Evolutionary conservation across 1,140 invertebrate species (phyloP).

Genomic region (Meloidogyne hapla): DNA sequence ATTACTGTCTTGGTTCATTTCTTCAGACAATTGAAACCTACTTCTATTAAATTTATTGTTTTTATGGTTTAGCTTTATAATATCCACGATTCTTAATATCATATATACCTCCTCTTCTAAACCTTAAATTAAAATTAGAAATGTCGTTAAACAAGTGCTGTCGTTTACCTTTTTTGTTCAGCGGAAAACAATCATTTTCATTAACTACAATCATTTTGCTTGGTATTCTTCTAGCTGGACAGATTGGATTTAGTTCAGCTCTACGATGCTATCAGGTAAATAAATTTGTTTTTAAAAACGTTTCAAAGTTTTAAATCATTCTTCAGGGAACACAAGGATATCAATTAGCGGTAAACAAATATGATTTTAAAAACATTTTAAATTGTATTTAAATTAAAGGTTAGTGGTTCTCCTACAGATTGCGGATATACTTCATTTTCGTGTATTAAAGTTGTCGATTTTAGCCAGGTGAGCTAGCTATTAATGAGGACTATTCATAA

Average conservation of each 20-base stretch:
- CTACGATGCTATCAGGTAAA: constrained; percentile 18
- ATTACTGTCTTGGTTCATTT: too few species aligned
- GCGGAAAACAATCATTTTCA: neutral
- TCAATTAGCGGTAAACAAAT: neutral
- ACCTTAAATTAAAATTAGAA: neutral
- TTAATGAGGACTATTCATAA: too few species aligned
- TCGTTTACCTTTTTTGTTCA: neutral
- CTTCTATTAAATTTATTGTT: too few species aligned
- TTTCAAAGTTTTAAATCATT: neutral
- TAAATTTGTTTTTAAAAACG: neutral
- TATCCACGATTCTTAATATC: too few species aligned
- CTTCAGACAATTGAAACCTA: too few species aligned
- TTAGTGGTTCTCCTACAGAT: neutral
- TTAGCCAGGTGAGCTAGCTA: too few species aligned
- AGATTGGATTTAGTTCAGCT: neutral
- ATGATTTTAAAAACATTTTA: too few species aligned
- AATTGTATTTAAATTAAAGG: neutral
- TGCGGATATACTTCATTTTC: neutral
- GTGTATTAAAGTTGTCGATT: neutral
- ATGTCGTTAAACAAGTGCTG: neutral
- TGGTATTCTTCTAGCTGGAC: constrained; percentile 10
- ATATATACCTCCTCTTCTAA: too few species aligned
- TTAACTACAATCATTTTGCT: constrained; percentile 15
- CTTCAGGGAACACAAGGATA: neutral
- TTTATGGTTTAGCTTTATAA: too few species aligned